phyloP scores from a whole-genome alignment of 2,113 vertebrate species.

The Pristiophorus japonicus region DNA sequence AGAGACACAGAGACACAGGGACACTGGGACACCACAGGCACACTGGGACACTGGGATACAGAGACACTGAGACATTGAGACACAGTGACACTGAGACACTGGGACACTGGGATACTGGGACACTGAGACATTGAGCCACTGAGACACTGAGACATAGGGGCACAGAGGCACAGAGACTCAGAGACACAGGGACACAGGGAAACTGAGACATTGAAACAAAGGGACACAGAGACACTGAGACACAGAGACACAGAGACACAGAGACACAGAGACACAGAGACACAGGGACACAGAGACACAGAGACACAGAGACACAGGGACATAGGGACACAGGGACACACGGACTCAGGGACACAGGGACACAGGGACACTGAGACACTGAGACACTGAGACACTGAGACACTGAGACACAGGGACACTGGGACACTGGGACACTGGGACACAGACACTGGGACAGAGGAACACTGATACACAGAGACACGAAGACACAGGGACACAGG shows the following conservation, averaged over 20 bases:
- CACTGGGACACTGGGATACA: no score
- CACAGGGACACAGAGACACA: background rate
- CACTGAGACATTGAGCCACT: background rate
- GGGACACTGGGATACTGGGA: background rate
- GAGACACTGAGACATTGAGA: no score
- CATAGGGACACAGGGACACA: background rate
- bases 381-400: background rate
- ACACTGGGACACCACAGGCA: no score
- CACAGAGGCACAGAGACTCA: no score
- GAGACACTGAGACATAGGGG: background rate
- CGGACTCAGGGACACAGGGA: background rate
- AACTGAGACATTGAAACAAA: background rate
- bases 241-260: background rate
- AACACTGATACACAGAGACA: no score
- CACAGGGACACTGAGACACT: background rate
- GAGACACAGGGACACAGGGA: background rate
- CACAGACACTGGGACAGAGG: no score
- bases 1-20: no score
- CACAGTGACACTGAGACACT: no score
- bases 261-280: background rate
- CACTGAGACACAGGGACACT: no score
- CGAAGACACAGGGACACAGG: no score
- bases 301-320: background rate
- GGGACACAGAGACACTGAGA: background rate
- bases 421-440: no score